phyloP scores from a whole-genome alignment of 1,140 invertebrate species.

The Pogonomyrmex californicus region DNA sequence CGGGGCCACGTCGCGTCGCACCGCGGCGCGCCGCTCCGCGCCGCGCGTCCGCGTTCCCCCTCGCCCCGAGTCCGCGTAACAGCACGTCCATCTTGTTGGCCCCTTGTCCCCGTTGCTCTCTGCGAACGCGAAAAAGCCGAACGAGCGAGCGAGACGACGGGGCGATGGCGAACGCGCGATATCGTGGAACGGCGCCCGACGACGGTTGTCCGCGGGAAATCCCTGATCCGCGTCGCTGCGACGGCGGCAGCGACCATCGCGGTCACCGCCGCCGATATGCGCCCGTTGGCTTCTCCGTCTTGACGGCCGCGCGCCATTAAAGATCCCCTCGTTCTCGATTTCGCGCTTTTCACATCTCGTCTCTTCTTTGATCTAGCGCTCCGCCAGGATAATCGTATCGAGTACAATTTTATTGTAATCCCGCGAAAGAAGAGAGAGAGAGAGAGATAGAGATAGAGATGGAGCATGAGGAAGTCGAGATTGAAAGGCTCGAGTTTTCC shows the following conservation, averaged over 20 bases:
- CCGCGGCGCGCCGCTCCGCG: conserved; percentile 39
- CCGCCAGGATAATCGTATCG: not conserved
- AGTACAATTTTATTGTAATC: not conserved
- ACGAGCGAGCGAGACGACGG: conserved; percentile 15
- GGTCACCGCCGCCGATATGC: conserved; percentile 16
- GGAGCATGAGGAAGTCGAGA: not conserved
- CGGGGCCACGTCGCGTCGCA: conserved; percentile 22
- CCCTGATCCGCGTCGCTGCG: not conserved
- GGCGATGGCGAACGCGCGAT: conserved; percentile 61
- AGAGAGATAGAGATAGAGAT: not conserved
- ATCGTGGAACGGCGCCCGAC: conserved; percentile 68
- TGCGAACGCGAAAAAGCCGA: conserved; percentile 26
- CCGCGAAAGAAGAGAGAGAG: not conserved
- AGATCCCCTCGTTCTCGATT: not conserved
- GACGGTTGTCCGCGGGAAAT: conserved; percentile 16
- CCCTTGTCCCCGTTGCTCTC: conserved; percentile 82
- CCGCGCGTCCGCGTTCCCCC: conserved; percentile 60
- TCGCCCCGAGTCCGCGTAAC: conserved; percentile 67
- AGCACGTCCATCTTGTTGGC: conserved; percentile 83
- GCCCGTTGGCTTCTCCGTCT: not conserved
- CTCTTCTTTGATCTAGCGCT: not conserved
- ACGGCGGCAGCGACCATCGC: conserved; percentile 19
- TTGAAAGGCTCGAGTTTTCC: not conserved
- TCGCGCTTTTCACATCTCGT: not conserved
- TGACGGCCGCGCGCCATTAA: conserved; percentile 33